Conservation (phyloP, 2,113 vertebrate species). For the Motacilla tschutschensis region DNA sequence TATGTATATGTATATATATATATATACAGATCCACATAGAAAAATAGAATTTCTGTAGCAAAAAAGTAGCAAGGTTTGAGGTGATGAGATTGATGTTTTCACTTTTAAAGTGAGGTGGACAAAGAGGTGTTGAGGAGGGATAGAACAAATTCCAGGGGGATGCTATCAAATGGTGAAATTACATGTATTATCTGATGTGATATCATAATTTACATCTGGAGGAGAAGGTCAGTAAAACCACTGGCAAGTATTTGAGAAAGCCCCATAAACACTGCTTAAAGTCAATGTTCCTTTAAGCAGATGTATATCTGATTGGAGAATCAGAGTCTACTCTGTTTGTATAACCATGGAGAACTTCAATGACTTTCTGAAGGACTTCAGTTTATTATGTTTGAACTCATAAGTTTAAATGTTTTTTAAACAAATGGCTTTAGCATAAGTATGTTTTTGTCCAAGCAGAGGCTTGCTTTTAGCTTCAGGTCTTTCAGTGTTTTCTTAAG, state of each 20-base stretch:
- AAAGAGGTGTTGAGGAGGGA: not conserved
- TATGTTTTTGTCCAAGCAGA: constrained; percentile 20
- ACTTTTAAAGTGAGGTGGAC: not conserved
- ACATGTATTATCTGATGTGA: not conserved
- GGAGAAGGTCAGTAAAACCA: not conserved
- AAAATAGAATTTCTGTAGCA: not conserved
- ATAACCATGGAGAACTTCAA: not conserved
- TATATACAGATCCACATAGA: not conserved
- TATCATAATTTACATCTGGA: not conserved
- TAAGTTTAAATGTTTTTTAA: constrained; percentile 42
- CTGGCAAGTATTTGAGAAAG: not conserved
- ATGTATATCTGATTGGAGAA: not conserved
- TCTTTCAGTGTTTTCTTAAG: constrained; percentile 23
- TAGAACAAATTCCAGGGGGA: not conserved
- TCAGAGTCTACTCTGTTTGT: not conserved
- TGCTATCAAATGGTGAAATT: not conserved
- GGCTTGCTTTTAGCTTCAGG: not conserved
- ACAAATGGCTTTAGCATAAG: constrained; percentile 22
- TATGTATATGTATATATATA: not conserved
- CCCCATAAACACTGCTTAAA: not conserved
- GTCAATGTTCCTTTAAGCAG: not conserved
- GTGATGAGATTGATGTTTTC: not conserved
- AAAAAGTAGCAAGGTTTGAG: not conserved
- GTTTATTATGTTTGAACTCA: constrained; percentile 32
- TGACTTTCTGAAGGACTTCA: constrained; percentile 24